These are phyloP conservation scores for Halcyon leucocephala DNA, from an alignment of 2,797 vertebrate species.

Conservation along the genomic window DNA sequence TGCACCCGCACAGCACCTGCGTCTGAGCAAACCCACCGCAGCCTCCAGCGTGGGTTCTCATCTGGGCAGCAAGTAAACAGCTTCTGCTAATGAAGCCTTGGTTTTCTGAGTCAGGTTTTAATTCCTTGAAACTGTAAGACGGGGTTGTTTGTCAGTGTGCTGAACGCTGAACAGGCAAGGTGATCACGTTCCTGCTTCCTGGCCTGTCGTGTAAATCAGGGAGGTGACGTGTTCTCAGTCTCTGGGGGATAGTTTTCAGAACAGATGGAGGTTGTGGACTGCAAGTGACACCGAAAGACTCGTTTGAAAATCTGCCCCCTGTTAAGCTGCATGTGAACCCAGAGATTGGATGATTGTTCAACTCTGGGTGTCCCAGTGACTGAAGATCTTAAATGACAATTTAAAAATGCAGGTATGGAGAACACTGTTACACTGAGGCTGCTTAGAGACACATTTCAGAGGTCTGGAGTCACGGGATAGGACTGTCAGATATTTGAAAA, in stretches of 20 bases:
- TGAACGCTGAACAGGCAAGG: background rate
- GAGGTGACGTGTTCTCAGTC: background rate
- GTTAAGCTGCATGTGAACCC: background rate
- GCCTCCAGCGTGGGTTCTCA: accelerated
- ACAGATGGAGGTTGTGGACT: background rate
- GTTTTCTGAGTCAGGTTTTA: background rate
- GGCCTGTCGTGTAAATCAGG: background rate
- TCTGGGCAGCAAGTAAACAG: background rate
- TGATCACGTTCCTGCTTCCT: background rate
- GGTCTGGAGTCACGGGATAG: background rate
- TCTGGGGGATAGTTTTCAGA: background rate
- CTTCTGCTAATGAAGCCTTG: background rate
- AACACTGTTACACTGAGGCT: background rate
- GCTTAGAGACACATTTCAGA: background rate
- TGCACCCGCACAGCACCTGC: accelerated
- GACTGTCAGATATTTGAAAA: background rate
- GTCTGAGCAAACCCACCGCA: background rate
- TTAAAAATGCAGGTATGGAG: background rate
- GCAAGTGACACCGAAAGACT: background rate
- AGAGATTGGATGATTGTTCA: background rate
- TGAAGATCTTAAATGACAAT: background rate
- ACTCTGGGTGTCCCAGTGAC: background rate
- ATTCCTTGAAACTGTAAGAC: background rate
- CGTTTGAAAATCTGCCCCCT: background rate
- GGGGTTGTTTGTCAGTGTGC: background rate